Evolutionary conservation across 2,113 vertebrate species (phyloP), one percentile per base, ranked within the genome.

Genomic region (Stegastes partitus): DNA sequence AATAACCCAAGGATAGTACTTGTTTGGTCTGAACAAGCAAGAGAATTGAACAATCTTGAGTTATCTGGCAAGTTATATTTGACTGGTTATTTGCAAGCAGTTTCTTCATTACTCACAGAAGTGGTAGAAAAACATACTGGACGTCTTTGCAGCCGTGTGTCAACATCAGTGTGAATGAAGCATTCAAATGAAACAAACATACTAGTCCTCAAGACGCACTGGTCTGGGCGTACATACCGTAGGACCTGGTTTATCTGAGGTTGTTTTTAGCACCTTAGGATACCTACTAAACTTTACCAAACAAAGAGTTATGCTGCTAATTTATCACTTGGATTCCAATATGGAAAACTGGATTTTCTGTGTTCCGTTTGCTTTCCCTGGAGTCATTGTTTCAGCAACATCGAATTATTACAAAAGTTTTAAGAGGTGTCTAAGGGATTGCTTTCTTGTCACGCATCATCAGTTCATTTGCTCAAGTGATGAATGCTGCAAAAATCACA

Each of bases 391-490:
- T 68, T 45, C 7, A 31, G 14, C 22, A 54, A 5, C 18, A 44
- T 58, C 59, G 57, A 45, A 77, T 77, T 66, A 31, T 39, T 61
- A 15, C 18, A 6, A 50, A 10, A 34, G n/a, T n/a, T 82, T 65
- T 56, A 59, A 47, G 44, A 42, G 23, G 11, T 21, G 63, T 77
- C 37, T 37, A 39, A 14, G 34, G 16, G 53, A 58, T 34, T 64
- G 45, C 39, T 79, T 81, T 25, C 39, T 44, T 68, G 56, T 81
- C 44, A 75, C 11, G 22, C 70, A 44, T 64, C 19, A 0, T 56
- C 18, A 51, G 45, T 76, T 79, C 7, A 65, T 82, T 79, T 82
- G 68, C 21, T 61, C 44, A 62, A 65, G 58, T 65, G 47, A 56
- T 15, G 44, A 18, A 31, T 50, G 47, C 28, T 77, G n/a, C 18